Evolutionary conservation across 2,797 vertebrate species (phyloP).

Genomic region (Neosilurus mollespiculum): DNA sequence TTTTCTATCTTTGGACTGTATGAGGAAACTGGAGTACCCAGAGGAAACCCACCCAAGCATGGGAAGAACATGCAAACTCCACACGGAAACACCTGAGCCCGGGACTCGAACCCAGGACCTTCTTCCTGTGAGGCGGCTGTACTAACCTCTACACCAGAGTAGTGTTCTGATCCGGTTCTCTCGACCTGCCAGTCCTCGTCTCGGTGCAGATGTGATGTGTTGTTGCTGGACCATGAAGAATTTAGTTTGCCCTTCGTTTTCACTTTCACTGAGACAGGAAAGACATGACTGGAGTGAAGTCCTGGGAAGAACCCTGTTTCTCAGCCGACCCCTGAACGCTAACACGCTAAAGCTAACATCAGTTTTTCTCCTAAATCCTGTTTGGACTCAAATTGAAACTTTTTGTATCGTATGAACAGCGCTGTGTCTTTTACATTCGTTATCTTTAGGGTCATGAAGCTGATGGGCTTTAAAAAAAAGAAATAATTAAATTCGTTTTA

Average conservation of each 20-base stretch:
- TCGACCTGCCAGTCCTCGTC: no score
- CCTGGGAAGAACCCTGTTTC: neutral
- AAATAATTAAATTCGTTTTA: neutral
- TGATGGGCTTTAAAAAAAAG: neutral
- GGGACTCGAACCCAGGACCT: no score
- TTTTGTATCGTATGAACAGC: neutral
- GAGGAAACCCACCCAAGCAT: no score
- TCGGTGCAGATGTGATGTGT: neutral
- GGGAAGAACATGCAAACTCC: no score
- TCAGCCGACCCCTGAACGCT: no score
- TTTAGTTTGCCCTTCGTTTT: neutral
- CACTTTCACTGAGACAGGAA: neutral
- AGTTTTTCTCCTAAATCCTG: no score
- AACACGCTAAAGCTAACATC: no score
- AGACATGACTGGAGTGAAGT: neutral
- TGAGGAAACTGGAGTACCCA: no score
- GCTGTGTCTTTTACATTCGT: neutral
- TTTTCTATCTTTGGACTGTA: neutral
- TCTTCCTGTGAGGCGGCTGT: no score
- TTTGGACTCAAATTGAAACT: neutral
- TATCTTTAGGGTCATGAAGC: neutral
- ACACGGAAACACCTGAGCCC: no score
- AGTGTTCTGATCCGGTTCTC: neutral
- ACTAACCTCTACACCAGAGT: no score
- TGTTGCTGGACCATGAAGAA: neutral